Conservation (phyloP, 2,888 invertebrate species). For the Cerastis leucographa region DNA sequence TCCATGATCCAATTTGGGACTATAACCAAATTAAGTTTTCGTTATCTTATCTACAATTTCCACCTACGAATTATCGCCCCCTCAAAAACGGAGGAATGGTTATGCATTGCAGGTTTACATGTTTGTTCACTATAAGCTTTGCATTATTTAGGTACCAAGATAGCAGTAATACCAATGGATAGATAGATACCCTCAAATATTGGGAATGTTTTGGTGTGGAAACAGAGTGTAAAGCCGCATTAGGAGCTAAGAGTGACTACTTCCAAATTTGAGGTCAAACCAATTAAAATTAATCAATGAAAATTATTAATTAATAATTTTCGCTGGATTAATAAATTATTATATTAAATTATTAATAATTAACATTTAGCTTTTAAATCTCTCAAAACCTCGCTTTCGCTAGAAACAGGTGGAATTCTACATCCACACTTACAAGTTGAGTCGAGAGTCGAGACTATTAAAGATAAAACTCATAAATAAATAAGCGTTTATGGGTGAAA, state of each 20-base stretch:
- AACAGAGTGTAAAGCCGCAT: not conserved
- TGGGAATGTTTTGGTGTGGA: not conserved
- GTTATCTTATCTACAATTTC: constrained; percentile 28
- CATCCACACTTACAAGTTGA: constrained; percentile 4
- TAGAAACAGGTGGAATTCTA: not conserved
- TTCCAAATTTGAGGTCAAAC: not conserved
- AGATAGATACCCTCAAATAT: not conserved
- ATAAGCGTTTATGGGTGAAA: constrained; percentile 49
- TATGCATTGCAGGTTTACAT: not conserved
- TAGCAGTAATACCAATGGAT: not conserved
- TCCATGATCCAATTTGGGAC: constrained; percentile 1
- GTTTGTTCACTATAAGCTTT: not conserved
- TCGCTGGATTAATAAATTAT: too few relatives aligned
- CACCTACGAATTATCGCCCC: constrained; percentile 18
- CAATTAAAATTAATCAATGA: too few relatives aligned
- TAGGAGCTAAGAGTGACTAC: not conserved
- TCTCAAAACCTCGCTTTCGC: constrained; percentile 6
- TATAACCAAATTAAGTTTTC: constrained; percentile 26
- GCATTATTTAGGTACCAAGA: not conserved
- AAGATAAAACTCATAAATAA: constrained; percentile 26
- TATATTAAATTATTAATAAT: too few relatives aligned
- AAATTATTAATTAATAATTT: too few relatives aligned
- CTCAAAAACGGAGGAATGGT: constrained; percentile 12
- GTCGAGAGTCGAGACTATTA: constrained; percentile 1
- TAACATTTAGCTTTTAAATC: not conserved